These are phyloP conservation scores for Siniperca knerii DNA, from an alignment of 2,113 vertebrate species.

Conservation along the genomic window DNA sequence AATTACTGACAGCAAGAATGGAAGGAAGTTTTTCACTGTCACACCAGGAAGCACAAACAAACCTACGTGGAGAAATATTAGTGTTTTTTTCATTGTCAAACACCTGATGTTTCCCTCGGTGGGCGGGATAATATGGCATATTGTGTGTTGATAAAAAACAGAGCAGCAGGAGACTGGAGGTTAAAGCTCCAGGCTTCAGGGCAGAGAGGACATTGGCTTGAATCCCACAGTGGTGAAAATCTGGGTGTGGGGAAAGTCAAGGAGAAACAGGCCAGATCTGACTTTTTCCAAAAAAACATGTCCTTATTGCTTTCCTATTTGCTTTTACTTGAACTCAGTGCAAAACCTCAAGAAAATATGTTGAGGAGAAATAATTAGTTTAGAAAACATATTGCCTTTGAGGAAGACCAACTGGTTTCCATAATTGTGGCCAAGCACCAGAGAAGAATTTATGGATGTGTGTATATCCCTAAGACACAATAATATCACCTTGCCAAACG, in stretches of 20 bases:
- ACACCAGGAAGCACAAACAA: conserved; percentile 56
- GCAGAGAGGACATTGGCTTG: neutral
- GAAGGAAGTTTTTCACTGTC: conserved; percentile 50
- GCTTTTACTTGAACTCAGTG: neutral
- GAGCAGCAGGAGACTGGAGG: neutral
- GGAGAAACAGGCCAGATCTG: neutral
- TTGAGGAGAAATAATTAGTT: neutral
- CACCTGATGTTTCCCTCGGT: conserved; percentile 19
- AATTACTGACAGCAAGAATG: conserved; percentile 62
- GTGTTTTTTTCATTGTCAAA: conserved; percentile 21
- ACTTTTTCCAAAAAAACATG: neutral
- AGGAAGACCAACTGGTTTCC: neutral
- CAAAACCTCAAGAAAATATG: neutral
- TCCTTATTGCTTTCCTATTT: neutral
- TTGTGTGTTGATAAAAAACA: neutral
- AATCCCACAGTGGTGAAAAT: neutral
- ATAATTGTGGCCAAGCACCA: neutral
- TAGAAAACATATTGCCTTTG: neutral
- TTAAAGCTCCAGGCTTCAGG: neutral
- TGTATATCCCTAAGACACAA: neutral
- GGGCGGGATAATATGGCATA: neutral
- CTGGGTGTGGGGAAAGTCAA: neutral
- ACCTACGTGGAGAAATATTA: neutral
- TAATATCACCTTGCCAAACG: neutral
- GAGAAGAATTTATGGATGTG: neutral